phyloP scores from a whole-genome alignment of 2,888 invertebrate species.

The Endomychus coccineus region DNA sequence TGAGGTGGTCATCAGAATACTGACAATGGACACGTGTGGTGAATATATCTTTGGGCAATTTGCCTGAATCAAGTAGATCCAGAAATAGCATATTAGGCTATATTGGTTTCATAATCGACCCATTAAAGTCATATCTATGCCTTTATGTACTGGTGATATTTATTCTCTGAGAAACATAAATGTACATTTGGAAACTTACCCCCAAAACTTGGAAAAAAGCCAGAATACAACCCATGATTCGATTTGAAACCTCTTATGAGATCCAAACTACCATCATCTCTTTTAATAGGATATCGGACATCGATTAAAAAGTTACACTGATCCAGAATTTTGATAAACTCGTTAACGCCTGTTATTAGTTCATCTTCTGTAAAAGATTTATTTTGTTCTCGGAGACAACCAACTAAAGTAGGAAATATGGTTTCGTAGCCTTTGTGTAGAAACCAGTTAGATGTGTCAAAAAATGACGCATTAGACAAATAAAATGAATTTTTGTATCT shows the following conservation, averaged over 20 bases:
- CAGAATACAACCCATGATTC: conserved; percentile 32
- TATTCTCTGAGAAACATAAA: background rate
- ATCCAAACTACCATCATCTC: conserved; percentile 31
- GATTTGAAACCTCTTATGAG: conserved; percentile 36
- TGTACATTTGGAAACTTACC: conserved; percentile 21
- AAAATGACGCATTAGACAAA: conserved; percentile 37
- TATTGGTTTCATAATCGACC: background rate
- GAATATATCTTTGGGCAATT: too few relatives aligned
- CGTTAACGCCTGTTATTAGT: background rate
- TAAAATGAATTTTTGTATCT: conserved; percentile 37
- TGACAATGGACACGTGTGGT: too few relatives aligned
- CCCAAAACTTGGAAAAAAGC: conserved; percentile 30
- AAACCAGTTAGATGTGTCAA: conserved; percentile 38
- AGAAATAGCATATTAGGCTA: background rate
- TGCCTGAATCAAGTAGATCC: too few relatives aligned
- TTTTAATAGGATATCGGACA: conserved; percentile 33
- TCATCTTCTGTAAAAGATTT: too few relatives aligned
- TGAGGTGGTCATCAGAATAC: too few relatives aligned
- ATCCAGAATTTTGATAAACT: conserved; percentile 32
- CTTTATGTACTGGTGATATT: background rate
- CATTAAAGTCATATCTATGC: background rate
- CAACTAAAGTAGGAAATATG: conserved; percentile 31
- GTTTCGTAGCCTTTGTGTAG: conserved; percentile 35
- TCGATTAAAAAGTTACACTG: conserved; percentile 37
- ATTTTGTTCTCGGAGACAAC: too few relatives aligned